These are phyloP conservation scores for Heterotilapia buettikoferi DNA, from an alignment of 2,113 vertebrate species.

Conservation along the genomic window DNA sequence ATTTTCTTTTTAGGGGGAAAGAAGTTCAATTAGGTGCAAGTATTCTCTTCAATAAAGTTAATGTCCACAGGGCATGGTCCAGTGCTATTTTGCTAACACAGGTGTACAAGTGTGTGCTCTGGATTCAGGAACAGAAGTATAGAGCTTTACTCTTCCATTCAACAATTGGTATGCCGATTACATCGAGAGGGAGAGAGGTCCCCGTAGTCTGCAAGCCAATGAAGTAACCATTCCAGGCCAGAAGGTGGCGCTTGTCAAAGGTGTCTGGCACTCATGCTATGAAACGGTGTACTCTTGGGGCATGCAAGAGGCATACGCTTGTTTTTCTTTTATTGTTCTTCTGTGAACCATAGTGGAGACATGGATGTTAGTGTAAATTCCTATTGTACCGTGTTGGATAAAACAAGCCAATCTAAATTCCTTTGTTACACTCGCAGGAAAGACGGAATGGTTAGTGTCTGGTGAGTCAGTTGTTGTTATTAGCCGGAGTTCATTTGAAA, in stretches of 20 bases:
- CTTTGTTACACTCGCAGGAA: slow-evolving; percentile 43
- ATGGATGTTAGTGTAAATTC: not conserved
- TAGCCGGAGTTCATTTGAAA: not conserved
- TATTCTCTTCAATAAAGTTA: no score
- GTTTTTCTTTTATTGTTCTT: not conserved
- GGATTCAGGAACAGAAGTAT: not conserved
- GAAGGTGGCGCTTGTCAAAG: not conserved
- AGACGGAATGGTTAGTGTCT: slow-evolving; percentile 15
- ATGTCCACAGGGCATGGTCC: no score
- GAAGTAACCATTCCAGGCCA: not conserved
- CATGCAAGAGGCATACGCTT: not conserved
- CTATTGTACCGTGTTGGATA: slow-evolving; percentile 45
- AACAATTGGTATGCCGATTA: not conserved
- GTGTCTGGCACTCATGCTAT: not conserved
- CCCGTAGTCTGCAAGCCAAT: not conserved
- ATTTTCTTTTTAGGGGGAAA: no score
- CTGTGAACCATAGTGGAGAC: not conserved
- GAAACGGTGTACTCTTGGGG: not conserved
- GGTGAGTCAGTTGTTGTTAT: slow-evolving; percentile 43
- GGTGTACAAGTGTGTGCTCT: not conserved
- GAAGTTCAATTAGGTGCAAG: no score
- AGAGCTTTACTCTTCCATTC: not conserved
- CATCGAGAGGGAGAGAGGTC: not conserved
- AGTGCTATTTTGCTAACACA: no score
- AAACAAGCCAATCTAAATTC: slow-evolving; percentile 32